Percentiles rank a stretch among this genome's conserved stretches.
These are phyloP conservation scores for Arbacia lixula DNA, from an alignment of 53 echinoderm and acorn worm genomes.

Conservation along the genomic window DNA sequence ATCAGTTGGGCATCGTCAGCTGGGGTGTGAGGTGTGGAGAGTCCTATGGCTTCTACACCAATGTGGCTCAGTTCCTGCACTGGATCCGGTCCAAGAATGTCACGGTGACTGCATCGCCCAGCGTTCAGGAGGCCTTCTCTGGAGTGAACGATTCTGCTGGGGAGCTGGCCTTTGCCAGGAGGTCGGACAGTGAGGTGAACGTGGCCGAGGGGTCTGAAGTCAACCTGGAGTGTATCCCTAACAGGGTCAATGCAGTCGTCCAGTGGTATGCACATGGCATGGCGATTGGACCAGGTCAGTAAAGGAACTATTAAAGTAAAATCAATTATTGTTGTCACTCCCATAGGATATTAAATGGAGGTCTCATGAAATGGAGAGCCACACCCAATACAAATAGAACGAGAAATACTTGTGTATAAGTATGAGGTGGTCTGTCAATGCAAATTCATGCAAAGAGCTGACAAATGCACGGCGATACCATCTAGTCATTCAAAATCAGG, in stretches of 20 bases:
- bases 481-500: no score
- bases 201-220: not conserved
- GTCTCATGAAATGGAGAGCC: no score
- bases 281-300: no score
- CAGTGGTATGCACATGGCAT: not conserved
- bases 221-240: conserved; percentile 22
- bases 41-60: conserved; percentile 88
- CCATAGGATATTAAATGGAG: not conserved
- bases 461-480: no score
- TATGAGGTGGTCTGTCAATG: no score
- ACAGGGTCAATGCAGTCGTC: conserved; percentile 10
- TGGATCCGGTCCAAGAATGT: conserved; percentile 60
- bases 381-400: not conserved
- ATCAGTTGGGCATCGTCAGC: conserved; percentile 83
- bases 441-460: no score
- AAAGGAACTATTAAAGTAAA: no score
- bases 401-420: no score
- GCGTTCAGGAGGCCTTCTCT: not conserved
- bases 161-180: conserved; percentile 8
- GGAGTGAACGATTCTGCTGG: not conserved
- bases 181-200: not conserved
- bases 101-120: not conserved
- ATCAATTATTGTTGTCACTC: not conserved
- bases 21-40: conserved; percentile 87
- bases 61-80: conserved; percentile 48